Conservation (phyloP, 2,113 vertebrate genomes). For the Echinops telfairi region DNA sequence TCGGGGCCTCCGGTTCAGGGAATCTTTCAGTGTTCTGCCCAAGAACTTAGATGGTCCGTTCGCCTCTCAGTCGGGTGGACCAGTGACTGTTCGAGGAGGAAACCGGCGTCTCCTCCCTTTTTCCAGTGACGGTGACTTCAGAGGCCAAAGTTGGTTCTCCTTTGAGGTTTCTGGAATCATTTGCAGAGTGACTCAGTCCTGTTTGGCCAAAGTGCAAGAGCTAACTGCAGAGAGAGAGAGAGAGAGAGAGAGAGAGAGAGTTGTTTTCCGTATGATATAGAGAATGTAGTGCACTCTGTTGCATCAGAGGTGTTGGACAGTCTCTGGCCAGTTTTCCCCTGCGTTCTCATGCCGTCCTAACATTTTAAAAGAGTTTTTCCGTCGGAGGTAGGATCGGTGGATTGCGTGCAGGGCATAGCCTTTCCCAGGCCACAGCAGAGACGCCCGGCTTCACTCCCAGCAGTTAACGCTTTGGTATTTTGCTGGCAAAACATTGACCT, state of each 20-base stretch:
- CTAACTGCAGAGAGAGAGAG: slow-evolving; percentile 76
- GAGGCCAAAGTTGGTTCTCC: slow-evolving; percentile 67
- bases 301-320: neutral
- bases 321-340: neutral
- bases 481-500: slow-evolving; percentile 87
- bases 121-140: slow-evolving; percentile 66
- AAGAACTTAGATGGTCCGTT: neutral
- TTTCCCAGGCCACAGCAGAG: slow-evolving; percentile 75
- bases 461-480: slow-evolving; percentile 85
- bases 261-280: slow-evolving; percentile 71
- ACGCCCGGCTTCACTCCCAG: slow-evolving; percentile 83
- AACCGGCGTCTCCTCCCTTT: slow-evolving; percentile 62
- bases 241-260: neutral
- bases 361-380: neutral
- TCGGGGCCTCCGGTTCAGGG: neutral
- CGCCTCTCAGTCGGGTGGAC: slow-evolving; percentile 1
- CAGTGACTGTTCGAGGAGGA: neutral
- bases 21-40: neutral
- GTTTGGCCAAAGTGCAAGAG: slow-evolving; percentile 85
- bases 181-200: slow-evolving; percentile 85
- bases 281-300: slow-evolving; percentile 71
- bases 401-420: slow-evolving; percentile 19
- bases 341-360: neutral
- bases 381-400: neutral
- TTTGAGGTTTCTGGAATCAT: slow-evolving; percentile 73